A percentile compares a stretch with the other conserved stretches of the same genome.
Conservation (phyloP, 2,797 vertebrate genomes). For the Philypnodon macrostomus region DNA sequence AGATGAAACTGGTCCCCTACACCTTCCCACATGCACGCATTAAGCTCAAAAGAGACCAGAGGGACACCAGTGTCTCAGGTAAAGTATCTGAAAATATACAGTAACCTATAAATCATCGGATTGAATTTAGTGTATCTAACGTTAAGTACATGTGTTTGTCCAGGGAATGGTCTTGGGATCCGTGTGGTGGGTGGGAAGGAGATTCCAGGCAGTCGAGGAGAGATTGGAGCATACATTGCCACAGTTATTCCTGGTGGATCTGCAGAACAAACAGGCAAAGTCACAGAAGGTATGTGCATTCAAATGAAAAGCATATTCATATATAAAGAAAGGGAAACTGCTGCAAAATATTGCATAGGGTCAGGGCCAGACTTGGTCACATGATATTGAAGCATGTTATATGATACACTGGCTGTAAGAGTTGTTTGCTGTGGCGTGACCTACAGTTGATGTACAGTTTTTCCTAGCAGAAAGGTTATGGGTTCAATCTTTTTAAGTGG, state of each 20-base stretch:
- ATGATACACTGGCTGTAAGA: too few relatives aligned
- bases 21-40: conserved; percentile 88
- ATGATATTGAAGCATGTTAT: too few relatives aligned
- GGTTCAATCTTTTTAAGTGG: too few relatives aligned
- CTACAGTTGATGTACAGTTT: too few relatives aligned
- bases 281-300: conserved; percentile 87
- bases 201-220: conserved; percentile 88
- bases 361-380: too few relatives aligned
- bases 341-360: not conserved
- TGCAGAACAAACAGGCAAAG: conserved; percentile 89
- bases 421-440: too few relatives aligned
- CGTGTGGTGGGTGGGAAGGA: conserved; percentile 95
- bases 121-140: conserved; percentile 3
- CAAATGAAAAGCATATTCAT: conserved; percentile 10
- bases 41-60: conserved; percentile 88
- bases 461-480: too few relatives aligned
- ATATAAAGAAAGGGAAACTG: too few relatives aligned
- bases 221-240: conserved; percentile 95
- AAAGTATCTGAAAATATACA: conserved; percentile 35
- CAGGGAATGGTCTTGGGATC: conserved; percentile 86
- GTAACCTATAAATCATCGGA: not conserved
- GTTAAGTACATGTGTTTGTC: conserved; percentile 19
- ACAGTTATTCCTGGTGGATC: conserved; percentile 89
- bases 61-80: conserved; percentile 97
- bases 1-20: conserved; percentile 91